Conservation (phyloP, 2,888 invertebrate genomes). For the Blastobasis lacticolella region DNA sequence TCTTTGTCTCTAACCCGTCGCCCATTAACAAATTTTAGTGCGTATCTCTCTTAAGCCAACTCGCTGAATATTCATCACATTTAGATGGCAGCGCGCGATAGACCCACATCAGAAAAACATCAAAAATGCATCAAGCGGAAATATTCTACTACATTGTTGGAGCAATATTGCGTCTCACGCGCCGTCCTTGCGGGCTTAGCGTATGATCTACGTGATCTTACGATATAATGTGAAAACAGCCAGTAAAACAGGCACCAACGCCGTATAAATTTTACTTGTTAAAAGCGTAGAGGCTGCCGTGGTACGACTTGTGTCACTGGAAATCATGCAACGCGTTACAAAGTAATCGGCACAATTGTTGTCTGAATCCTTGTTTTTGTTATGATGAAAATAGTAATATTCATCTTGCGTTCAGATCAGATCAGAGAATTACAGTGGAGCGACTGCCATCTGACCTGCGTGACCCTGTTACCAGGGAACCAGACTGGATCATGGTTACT, state of each 20-base stretch:
- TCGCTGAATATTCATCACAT: constrained; percentile 71
- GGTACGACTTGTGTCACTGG: too few species aligned
- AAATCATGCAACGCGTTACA: too few species aligned
- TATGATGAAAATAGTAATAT: not conserved
- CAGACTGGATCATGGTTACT: too few species aligned
- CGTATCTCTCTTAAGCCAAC: constrained; percentile 54
- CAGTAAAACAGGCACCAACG: not conserved
- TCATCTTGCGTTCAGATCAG: too few species aligned
- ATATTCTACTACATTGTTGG: constrained; percentile 61
- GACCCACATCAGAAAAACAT: constrained; percentile 76
- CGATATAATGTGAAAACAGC: constrained; percentile 1
- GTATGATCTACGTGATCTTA: constrained; percentile 20
- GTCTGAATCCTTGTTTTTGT: not conserved
- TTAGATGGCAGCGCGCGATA: constrained; percentile 70
- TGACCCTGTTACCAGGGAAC: too few species aligned
- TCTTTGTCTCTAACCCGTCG: too few species aligned
- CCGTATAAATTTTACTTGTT: not conserved
- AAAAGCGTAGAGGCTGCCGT: too few species aligned
- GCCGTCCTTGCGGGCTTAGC: constrained; percentile 31
- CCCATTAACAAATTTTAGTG: constrained; percentile 1
- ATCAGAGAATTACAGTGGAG: too few species aligned
- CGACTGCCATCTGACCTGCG: too few species aligned
- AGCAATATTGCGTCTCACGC: constrained; percentile 60
- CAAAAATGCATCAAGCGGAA: constrained; percentile 76
- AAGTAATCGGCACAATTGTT: too few species aligned